Evolutionary conservation across 2,113 vertebrate species (phyloP), one percentile per base, ranked within the genome.

Genomic region (Paramisgurnus dabryanus): DNA sequence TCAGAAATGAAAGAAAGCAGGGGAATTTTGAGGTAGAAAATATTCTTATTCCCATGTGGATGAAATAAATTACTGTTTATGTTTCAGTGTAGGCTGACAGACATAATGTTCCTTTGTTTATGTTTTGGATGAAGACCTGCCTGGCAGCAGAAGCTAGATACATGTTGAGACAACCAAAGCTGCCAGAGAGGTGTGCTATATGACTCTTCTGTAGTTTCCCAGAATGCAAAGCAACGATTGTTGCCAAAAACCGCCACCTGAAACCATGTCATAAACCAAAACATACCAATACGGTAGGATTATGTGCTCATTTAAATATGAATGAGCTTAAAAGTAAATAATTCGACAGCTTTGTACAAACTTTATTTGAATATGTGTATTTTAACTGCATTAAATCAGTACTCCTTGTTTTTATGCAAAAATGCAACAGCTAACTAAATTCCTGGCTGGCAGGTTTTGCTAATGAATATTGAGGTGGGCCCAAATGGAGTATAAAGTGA

Each of bases 11-110:
- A 60, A 60, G 61, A 40, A 75, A 80, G 82, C 47, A n/a, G 15
- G 82, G 78, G 57, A 69, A 39, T 80, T 76, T 80, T 43, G 34
- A 67, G 72, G 49, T 41, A 72, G 49, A 73, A 80, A 83, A 83
- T 83, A 79, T 74, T 80, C 74, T 11, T 75, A 73, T 70, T 79
- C 64, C 74, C 76, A 76, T 18, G 3, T 66, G 61, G 69, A 76
- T 34, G 71, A 72, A 76, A 79, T 79, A 83, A 83, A 85, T 85
- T 81, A 79, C 75, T 85, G 84, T 85, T 85, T 85, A 85, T 85
- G 79, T 81, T 85, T 78, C 58, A 66, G 70, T 27, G 71, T 81
- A 66, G 81, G 72, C 79, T 83, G 84, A 83, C 70, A 81, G 81
- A 74, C 76, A 74, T 83, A 81, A 85, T 81, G 81, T 85, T 78